phyloP scores from a whole-genome alignment of 2,797 vertebrate genomes.

The Nothura maculosa region DNA sequence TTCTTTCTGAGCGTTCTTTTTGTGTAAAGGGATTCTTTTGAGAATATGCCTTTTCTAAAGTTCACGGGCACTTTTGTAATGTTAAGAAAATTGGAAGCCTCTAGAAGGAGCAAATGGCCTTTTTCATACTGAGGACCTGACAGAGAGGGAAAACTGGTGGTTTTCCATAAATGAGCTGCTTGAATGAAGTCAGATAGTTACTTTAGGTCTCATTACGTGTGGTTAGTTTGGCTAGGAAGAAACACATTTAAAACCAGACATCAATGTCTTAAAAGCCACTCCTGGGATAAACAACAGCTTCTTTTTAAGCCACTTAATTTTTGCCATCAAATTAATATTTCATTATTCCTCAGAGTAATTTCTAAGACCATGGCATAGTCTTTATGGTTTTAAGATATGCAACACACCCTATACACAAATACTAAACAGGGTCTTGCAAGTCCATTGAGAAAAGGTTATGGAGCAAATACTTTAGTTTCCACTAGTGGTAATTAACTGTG shows the following conservation, averaged over 20 bases:
- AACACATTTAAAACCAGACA: conserved; percentile 79
- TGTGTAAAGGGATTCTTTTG: background rate
- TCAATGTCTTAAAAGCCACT: conserved; percentile 83
- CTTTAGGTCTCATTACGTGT: conserved; percentile 88
- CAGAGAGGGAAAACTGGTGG: conserved; percentile 24
- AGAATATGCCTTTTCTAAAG: background rate
- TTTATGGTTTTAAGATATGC: conserved; percentile 85
- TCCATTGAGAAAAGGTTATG: conserved; percentile 66
- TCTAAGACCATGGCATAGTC: conserved; percentile 74
- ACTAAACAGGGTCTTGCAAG: conserved; percentile 78
- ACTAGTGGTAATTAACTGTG: conserved; percentile 85
- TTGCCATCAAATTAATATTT: conserved; percentile 90
- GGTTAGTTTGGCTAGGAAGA: conserved; percentile 79
- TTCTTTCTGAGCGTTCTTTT: background rate
- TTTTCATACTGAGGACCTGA: background rate
- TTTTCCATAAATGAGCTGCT: conserved; percentile 53
- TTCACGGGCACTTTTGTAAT: background rate
- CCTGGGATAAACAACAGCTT: conserved; percentile 84
- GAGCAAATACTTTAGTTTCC: conserved; percentile 83
- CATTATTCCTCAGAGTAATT: conserved; percentile 83
- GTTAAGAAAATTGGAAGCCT: conserved; percentile 20
- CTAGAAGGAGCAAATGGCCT: background rate
- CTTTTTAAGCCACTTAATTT: conserved; percentile 88
- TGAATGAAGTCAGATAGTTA: conserved; percentile 70
- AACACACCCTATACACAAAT: conserved; percentile 79